phyloP scores from a whole-genome alignment of 2,888 invertebrate genomes.

The Drepanosiphum platanoidis region DNA sequence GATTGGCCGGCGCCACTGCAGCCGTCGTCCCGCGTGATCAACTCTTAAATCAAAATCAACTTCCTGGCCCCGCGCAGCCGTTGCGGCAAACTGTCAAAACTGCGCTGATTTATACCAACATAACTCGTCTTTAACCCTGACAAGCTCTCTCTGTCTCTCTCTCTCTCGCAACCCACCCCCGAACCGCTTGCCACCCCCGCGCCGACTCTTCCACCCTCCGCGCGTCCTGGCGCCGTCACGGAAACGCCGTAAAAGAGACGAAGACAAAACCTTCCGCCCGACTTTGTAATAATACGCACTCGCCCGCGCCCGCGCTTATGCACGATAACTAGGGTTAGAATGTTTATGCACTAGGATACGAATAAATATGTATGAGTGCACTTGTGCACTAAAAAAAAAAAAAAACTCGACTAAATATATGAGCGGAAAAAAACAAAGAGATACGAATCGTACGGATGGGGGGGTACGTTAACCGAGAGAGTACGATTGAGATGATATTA shows the following conservation, averaged over 20 bases:
- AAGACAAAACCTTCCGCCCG: slow-evolving; percentile 49
- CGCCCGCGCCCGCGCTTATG: neutral
- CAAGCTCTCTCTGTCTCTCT: neutral
- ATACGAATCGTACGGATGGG: too few relatives aligned
- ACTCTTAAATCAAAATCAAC: slow-evolving; percentile 62
- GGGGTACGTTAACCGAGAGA: too few relatives aligned
- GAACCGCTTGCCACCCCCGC: neutral
- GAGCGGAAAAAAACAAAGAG: too few relatives aligned
- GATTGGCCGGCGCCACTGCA: slow-evolving; percentile 59
- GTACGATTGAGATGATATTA: too few relatives aligned
- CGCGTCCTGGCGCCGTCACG: neutral
- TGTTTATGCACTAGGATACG: too few relatives aligned
- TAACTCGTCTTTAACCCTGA: slow-evolving; percentile 62
- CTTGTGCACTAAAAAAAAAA: too few relatives aligned
- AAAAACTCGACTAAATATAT: too few relatives aligned
- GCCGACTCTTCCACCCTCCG: neutral
- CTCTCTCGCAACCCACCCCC: neutral
- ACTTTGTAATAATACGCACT: too few relatives aligned
- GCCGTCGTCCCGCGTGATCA: slow-evolving; percentile 46
- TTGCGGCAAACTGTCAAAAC: slow-evolving; percentile 60
- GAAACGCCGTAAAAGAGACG: slow-evolving; percentile 43
- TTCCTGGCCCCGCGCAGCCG: slow-evolving; percentile 54
- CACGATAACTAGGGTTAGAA: too few relatives aligned
- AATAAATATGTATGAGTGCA: too few relatives aligned
- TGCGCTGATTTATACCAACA: slow-evolving; percentile 61